phyloP scores from a whole-genome alignment of 1,140 invertebrate species.

The Anastrepha obliqua region DNA sequence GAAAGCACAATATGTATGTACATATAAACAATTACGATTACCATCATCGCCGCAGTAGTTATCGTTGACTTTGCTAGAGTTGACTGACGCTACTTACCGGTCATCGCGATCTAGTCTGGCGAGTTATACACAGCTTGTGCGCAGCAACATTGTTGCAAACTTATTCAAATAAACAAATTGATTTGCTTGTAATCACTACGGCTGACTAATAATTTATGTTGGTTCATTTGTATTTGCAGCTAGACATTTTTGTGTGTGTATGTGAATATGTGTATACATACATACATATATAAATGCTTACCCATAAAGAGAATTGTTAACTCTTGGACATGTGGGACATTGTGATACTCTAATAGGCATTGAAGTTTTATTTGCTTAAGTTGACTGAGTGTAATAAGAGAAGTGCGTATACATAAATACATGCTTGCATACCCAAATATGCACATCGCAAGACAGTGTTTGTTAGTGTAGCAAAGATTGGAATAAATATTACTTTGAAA shows the following conservation, averaged over 20 bases:
- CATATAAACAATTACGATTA: constrained; percentile 48
- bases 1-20: constrained; percentile 6
- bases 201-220: neutral
- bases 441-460: neutral
- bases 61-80: neutral
- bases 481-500: too few species aligned
- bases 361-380: constrained; percentile 16
- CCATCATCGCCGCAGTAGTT: neutral
- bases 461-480: too few species aligned
- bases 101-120: constrained; percentile 15
- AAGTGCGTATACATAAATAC: neutral
- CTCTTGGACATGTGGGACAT: neutral
- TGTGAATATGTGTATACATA: neutral
- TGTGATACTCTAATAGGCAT: neutral
- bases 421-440: neutral
- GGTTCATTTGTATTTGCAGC: neutral
- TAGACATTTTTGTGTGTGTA: neutral
- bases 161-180: constrained; percentile 37
- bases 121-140: neutral
- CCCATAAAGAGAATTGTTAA: constrained; percentile 12
- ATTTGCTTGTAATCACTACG: constrained; percentile 15
- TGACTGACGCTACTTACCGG: constrained; percentile 6
- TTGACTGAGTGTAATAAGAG: neutral
- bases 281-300: constrained; percentile 11
- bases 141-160: constrained; percentile 35